Evolutionary conservation across 1,140 invertebrate genomes (phyloP).

Genomic region (Platyscapa corneri): DNA sequence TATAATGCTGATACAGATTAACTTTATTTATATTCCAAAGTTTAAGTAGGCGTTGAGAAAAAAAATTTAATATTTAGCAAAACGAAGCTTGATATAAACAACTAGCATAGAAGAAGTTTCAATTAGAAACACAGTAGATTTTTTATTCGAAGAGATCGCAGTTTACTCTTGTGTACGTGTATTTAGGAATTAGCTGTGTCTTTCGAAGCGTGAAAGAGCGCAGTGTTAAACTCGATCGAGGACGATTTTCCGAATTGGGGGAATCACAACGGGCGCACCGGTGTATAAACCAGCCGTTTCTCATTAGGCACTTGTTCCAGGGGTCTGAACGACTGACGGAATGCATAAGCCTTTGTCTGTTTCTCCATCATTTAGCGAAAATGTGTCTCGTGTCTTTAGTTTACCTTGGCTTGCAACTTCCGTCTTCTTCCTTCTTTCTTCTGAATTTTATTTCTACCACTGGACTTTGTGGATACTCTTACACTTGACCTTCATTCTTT

Average conservation of each 20-base stretch:
- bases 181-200: background rate
- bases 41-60: no score
- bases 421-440: background rate
- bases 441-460: constrained; percentile 52
- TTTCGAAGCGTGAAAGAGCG: background rate
- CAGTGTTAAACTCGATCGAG: constrained; percentile 58
- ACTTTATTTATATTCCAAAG: no score
- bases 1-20: no score
- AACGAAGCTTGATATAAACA: no score
- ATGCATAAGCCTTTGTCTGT: constrained; percentile 57
- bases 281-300: constrained; percentile 64
- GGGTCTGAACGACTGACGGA: constrained; percentile 63
- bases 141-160: no score
- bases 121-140: no score
- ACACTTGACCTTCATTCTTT: background rate
- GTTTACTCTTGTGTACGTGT: no score
- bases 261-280: constrained; percentile 53
- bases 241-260: constrained; percentile 58
- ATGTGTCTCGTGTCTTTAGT: constrained; percentile 52
- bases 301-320: constrained; percentile 71
- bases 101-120: no score
- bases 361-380: constrained; percentile 22
- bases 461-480: background rate
- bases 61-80: no score
- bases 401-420: constrained; percentile 57